phyloP scores from a whole-genome alignment of 2,113 vertebrate species.

The Butorides virescens region DNA sequence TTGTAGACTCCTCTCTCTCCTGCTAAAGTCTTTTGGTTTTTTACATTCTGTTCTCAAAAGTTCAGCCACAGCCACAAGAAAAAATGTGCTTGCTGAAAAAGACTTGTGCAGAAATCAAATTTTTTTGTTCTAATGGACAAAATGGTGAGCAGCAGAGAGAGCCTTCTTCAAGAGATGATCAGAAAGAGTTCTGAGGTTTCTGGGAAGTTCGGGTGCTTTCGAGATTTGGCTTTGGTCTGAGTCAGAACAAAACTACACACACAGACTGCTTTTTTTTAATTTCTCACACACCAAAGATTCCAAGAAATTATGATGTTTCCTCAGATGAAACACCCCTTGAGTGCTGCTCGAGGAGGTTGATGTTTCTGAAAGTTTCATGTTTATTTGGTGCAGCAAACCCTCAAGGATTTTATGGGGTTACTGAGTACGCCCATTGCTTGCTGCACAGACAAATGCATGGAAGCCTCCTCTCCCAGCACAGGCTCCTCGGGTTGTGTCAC shows the following conservation, averaged over 20 bases:
- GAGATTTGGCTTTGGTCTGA: not conserved
- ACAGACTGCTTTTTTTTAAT: not conserved
- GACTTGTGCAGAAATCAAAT: not conserved
- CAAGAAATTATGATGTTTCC: not conserved
- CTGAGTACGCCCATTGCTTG: not conserved
- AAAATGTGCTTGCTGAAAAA: not conserved
- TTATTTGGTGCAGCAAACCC: not conserved
- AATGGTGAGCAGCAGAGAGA: not conserved
- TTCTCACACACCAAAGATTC: not conserved
- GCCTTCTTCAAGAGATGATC: not conserved
- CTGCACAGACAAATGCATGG: not conserved
- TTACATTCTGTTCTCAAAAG: not conserved
- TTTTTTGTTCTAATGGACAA: not conserved
- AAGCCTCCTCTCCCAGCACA: fast-evolving
- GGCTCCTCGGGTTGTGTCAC: not conserved
- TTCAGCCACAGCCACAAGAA: not conserved
- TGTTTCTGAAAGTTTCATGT: not conserved
- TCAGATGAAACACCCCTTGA: not conserved
- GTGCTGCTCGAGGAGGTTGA: not conserved
- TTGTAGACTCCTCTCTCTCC: not conserved
- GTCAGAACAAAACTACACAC: not conserved
- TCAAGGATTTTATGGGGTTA: not conserved
- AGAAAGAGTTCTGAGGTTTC: conserved; percentile 11
- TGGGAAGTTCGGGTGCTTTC: not conserved
- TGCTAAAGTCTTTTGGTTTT: not conserved